Evolutionary conservation across 2,797 vertebrate species (phyloP).

Genomic region (Semotilus atromaculatus): DNA sequence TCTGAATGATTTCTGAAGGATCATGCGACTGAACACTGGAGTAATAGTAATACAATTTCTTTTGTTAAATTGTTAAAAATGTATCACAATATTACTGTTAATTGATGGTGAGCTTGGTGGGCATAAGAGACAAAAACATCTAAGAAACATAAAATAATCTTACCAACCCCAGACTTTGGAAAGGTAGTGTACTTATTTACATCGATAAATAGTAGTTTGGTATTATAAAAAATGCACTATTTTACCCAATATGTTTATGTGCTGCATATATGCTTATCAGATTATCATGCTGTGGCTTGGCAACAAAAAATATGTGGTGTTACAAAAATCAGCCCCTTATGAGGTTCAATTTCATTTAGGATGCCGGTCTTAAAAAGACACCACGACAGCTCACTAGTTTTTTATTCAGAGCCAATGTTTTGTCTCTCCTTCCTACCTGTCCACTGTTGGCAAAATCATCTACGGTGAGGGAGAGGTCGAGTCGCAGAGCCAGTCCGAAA

Average conservation of each 20-base stretch:
- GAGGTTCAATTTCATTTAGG: neutral
- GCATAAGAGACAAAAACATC: neutral
- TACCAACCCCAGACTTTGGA: neutral
- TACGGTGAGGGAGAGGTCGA: constrained; percentile 83
- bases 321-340: neutral
- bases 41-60: neutral
- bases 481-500: constrained; percentile 85
- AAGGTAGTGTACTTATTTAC: neutral
- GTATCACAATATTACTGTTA: neutral
- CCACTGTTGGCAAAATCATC: constrained; percentile 91
- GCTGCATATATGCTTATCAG: neutral
- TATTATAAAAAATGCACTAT: neutral
- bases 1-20: neutral
- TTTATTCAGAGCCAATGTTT: neutral
- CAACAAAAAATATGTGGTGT: neutral
- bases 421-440: constrained; percentile 75
- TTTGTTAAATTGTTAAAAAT: neutral
- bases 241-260: neutral
- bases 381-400: neutral
- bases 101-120: neutral
- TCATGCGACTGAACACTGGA: neutral
- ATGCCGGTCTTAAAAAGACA: neutral
- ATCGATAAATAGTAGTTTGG: neutral
- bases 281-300: neutral
- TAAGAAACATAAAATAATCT: neutral